These are phyloP conservation scores for Holocentrus rufus DNA, from an alignment of 2,797 vertebrate genomes.

Conservation along the genomic window DNA sequence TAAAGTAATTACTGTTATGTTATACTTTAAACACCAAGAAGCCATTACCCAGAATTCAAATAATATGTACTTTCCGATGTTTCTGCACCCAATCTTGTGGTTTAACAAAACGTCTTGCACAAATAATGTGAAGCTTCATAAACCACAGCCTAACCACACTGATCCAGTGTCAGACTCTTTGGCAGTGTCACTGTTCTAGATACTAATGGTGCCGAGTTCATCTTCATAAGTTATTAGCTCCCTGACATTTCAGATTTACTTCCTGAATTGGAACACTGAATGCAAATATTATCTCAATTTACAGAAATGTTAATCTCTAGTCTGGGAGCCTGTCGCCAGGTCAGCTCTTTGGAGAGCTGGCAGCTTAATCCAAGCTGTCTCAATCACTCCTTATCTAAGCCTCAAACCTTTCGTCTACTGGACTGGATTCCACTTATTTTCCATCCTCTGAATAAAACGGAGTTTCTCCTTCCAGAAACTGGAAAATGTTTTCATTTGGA, in stretches of 20 bases:
- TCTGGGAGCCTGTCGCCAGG: slow-evolving; percentile 36
- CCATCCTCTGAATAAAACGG: slow-evolving; percentile 36
- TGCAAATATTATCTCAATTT: slow-evolving; percentile 48
- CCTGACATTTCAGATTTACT: slow-evolving; percentile 53
- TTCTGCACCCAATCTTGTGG: slow-evolving; percentile 53
- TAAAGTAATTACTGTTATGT: slow-evolving; percentile 40
- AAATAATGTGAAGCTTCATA: slow-evolving; percentile 57
- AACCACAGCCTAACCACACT: slow-evolving; percentile 66
- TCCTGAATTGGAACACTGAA: slow-evolving; percentile 34
- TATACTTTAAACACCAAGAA: slow-evolving; percentile 32
- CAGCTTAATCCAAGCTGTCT: slow-evolving; percentile 54
- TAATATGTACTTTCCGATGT: slow-evolving; percentile 43
- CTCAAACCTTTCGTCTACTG: slow-evolving; percentile 41
- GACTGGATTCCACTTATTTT: slow-evolving; percentile 48
- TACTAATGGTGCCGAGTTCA: slow-evolving; percentile 58
- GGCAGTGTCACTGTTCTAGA: slow-evolving; percentile 50
- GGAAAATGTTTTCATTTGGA: slow-evolving; percentile 34
- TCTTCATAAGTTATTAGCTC: slow-evolving; percentile 61
- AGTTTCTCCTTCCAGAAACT: slow-evolving; percentile 43
- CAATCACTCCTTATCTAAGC: slow-evolving; percentile 58
- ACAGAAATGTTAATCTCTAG: slow-evolving; percentile 52
- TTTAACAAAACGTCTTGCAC: slow-evolving; percentile 59
- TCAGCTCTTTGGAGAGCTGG: slow-evolving; percentile 49
- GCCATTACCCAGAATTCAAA: slow-evolving; percentile 41
- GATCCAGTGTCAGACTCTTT: slow-evolving; percentile 60